phyloP scores from a whole-genome alignment of 2,113 vertebrate species.

The Riparia riparia region DNA sequence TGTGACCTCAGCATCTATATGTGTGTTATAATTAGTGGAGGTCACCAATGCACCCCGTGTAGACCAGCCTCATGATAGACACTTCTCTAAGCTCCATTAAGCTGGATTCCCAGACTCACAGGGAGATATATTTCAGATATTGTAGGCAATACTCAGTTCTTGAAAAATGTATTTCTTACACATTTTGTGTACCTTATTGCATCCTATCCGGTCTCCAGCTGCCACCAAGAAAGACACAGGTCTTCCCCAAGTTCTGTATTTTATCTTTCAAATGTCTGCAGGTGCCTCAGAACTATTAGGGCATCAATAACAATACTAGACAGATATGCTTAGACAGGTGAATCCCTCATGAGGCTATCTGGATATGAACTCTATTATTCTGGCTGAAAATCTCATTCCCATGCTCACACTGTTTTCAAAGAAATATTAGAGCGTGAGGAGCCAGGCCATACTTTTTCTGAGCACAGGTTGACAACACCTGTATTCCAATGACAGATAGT shows the following conservation, averaged over 20 bases:
- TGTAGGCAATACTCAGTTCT: neutral
- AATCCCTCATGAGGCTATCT: neutral
- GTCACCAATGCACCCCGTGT: neutral
- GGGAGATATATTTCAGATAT: neutral
- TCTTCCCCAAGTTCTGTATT: neutral
- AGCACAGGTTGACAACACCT: neutral
- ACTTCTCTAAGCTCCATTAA: neutral
- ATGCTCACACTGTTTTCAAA: neutral
- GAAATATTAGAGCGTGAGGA: neutral
- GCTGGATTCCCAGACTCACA: neutral
- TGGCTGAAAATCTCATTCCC: slow-evolving; percentile 11
- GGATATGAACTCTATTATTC: neutral
- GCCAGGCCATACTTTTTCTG: neutral
- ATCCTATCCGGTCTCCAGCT: neutral
- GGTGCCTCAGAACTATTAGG: neutral
- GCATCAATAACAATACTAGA: neutral
- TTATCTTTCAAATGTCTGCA: neutral
- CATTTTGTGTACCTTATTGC: neutral
- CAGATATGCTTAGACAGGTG: neutral
- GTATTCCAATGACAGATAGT: neutral
- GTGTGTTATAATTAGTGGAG: neutral
- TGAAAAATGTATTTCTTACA: neutral
- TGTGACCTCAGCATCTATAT: neutral
- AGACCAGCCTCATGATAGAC: neutral
- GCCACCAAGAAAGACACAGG: neutral